These are phyloP conservation scores for Leptosomus discolor DNA, from an alignment of 2,113 vertebrate genomes.

Conservation along the genomic window DNA sequence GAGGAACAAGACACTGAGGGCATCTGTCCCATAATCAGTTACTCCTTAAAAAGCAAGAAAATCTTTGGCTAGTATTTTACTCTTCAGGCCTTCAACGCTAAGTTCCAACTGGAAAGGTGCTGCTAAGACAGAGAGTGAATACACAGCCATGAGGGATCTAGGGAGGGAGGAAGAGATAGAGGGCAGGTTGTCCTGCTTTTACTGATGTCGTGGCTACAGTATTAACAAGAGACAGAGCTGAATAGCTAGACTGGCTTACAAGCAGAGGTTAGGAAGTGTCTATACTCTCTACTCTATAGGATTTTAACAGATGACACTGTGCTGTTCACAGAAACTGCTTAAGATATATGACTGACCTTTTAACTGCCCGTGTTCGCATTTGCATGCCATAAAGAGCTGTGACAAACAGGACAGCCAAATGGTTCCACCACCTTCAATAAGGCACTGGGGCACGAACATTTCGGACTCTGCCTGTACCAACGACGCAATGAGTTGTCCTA, in stretches of 20 bases:
- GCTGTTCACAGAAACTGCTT: not conserved
- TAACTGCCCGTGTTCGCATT: not conserved
- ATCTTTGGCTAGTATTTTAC: not conserved
- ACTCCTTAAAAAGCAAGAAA: not conserved
- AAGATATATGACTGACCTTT: not conserved
- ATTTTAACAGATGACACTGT: not conserved
- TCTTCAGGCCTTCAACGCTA: not conserved
- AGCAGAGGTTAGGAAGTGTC: not conserved
- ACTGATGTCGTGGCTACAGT: not conserved
- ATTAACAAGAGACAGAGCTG: not conserved
- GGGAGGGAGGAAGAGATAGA: too few relatives aligned
- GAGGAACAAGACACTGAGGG: not conserved
- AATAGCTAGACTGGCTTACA: not conserved
- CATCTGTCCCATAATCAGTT: not conserved
- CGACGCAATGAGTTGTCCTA: accelerated
- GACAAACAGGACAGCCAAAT: not conserved
- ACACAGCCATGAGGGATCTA: not conserved
- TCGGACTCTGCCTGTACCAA: not conserved
- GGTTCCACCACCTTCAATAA: not conserved
- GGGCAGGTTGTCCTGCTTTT: not conserved
- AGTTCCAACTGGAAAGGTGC: not conserved
- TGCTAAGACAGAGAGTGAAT: not conserved
- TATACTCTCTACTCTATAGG: accelerated
- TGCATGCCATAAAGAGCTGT: not conserved
- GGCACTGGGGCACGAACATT: not conserved